phyloP scores from a whole-genome alignment of 2,797 vertebrate genomes.

The Sphenodon punctatus region DNA sequence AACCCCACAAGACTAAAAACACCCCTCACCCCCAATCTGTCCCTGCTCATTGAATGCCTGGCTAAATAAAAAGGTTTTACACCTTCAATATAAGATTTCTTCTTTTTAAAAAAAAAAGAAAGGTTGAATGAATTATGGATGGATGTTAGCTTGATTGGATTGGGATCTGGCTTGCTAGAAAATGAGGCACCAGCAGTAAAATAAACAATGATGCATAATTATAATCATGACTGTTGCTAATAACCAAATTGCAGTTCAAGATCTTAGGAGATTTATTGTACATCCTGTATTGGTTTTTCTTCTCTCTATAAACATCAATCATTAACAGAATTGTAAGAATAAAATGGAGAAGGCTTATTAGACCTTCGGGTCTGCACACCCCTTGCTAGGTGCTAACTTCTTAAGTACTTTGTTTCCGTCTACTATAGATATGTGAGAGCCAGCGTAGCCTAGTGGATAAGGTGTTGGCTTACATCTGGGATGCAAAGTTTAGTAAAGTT shows the following conservation, averaged over 20 bases:
- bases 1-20: no score
- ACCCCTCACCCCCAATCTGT: no score
- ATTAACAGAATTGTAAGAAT: not conserved
- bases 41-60: no score
- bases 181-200: slow-evolving; percentile 19
- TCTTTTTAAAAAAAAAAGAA: no score
- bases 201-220: slow-evolving; percentile 60
- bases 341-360: slow-evolving; percentile 32
- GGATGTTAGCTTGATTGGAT: not conserved
- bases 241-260: slow-evolving; percentile 9
- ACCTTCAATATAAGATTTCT: no score
- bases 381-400: not conserved
- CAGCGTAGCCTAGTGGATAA: no score
- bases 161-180: slow-evolving; percentile 35
- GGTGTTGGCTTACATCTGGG: no score
- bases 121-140: not conserved
- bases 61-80: no score
- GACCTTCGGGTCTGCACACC: not conserved
- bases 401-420: not conserved
- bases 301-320: not conserved
- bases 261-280: slow-evolving; percentile 24
- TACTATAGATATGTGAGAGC: slow-evolving; percentile 17
- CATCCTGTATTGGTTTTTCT: not conserved
- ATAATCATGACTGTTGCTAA: slow-evolving; percentile 41
- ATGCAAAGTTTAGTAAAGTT: no score